Conservation (phyloP, 2,797 vertebrate genomes). For the Falco biarmicus region DNA sequence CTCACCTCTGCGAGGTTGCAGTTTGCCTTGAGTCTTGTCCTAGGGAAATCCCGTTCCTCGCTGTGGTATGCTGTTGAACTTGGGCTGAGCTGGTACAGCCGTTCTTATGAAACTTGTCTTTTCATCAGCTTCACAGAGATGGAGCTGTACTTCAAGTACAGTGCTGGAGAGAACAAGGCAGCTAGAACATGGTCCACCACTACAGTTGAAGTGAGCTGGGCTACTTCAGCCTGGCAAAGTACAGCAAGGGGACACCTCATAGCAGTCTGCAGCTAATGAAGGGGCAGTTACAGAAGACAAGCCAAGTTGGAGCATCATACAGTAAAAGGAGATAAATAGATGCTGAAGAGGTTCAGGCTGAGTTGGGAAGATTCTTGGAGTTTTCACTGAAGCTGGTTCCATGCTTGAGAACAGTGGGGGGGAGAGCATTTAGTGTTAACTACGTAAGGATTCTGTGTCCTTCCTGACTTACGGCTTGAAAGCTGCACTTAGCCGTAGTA, state of each 20-base stretch:
- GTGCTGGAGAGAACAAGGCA: background rate
- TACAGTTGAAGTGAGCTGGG: background rate
- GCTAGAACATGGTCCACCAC: no score
- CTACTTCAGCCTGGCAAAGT: background rate
- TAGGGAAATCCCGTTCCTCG: rapidly evolving
- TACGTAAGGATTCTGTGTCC: background rate
- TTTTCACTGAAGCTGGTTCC: background rate
- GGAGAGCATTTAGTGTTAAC: background rate
- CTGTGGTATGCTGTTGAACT: background rate
- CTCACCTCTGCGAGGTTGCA: background rate
- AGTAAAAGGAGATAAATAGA: background rate
- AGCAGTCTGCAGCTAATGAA: background rate
- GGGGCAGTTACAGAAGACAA: background rate
- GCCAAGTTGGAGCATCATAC: background rate
- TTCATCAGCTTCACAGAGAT: background rate
- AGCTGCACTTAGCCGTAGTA: background rate
- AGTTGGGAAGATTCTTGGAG: background rate
- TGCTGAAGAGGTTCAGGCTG: background rate
- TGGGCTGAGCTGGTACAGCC: background rate
- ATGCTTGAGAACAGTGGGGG: background rate
- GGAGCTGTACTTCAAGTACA: background rate
- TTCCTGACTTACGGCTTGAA: background rate
- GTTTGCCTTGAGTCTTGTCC: background rate
- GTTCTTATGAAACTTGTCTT: background rate
- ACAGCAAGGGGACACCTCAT: background rate